phyloP scores from a whole-genome alignment of 2,113 vertebrate species.

The Gila orcuttii region DNA sequence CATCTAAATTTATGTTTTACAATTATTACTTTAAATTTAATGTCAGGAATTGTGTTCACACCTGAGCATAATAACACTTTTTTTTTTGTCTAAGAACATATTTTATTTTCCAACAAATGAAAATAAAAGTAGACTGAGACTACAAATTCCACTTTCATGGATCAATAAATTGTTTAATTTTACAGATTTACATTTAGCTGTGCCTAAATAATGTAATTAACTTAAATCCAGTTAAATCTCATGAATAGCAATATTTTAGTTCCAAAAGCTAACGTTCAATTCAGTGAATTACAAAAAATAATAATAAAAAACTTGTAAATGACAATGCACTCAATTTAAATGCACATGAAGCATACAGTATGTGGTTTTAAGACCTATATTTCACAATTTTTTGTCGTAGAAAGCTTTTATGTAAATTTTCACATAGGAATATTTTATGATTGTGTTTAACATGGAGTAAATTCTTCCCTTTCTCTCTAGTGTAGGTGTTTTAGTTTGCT shows the following conservation, averaged over 20 bases:
- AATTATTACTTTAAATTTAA: not conserved
- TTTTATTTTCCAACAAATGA: not conserved
- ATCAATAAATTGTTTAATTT: not conserved
- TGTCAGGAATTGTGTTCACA: not conserved
- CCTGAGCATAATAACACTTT: not conserved
- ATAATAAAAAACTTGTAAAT: not conserved
- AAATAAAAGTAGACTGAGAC: not conserved
- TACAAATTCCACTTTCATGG: not conserved
- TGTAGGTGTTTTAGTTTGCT: not conserved
- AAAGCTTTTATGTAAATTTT: not conserved
- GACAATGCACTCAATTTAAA: not conserved
- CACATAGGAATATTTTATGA: not conserved
- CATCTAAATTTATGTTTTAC: not conserved
- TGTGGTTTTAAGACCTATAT: not conserved
- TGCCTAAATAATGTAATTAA: not conserved
- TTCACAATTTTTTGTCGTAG: not conserved
- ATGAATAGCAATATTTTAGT: not conserved
- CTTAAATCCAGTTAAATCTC: not conserved
- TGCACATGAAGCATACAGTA: not conserved
- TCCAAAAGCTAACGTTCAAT: not conserved
- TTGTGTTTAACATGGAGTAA: not conserved
- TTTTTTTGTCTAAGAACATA: not conserved
- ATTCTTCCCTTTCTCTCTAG: too few species aligned
- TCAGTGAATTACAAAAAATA: not conserved
- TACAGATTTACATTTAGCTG: not conserved